Conservation (phyloP, 1,140 invertebrate species). For the Pararge aegeria region DNA sequence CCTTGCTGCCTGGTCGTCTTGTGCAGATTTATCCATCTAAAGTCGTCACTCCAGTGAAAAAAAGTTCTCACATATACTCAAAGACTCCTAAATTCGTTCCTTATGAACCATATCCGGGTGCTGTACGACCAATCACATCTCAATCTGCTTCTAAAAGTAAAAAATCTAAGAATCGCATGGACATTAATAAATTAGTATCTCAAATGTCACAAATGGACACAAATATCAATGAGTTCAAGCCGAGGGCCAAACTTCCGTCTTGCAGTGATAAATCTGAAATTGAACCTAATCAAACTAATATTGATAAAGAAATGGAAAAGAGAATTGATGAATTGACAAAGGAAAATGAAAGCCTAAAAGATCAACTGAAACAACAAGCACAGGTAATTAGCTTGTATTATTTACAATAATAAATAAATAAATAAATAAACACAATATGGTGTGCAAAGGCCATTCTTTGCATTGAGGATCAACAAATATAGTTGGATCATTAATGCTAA, state of each 20-base stretch:
- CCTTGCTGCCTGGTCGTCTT: conserved; percentile 39
- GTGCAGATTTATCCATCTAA: conserved; percentile 63
- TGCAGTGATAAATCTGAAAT: conserved; percentile 61
- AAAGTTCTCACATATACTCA: conserved; percentile 58
- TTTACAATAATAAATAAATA: too few species aligned
- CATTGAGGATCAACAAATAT: too few species aligned
- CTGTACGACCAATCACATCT: conserved; percentile 88
- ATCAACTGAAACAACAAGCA: conserved; percentile 76
- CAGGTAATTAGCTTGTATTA: conserved; percentile 46
- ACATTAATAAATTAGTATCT: conserved; percentile 84
- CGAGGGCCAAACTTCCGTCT: conserved; percentile 76
- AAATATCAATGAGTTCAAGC: conserved; percentile 70
- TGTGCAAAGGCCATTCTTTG: too few species aligned
- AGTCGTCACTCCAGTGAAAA: conserved; percentile 52
- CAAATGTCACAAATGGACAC: conserved; percentile 85
- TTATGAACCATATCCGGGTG: conserved; percentile 93
- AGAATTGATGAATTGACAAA: conserved; percentile 54
- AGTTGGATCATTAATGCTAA: too few species aligned
- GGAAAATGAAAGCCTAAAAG: conserved; percentile 68
- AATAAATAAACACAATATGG: too few species aligned
- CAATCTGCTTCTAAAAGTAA: conserved; percentile 72
- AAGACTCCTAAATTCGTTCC: conserved; percentile 92
- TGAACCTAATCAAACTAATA: conserved; percentile 37
- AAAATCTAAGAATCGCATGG: conserved; percentile 83
- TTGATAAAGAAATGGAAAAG: conserved; percentile 64